Conservation (phyloP, 2,797 vertebrate species). For the Thalassophryne amazonica region DNA sequence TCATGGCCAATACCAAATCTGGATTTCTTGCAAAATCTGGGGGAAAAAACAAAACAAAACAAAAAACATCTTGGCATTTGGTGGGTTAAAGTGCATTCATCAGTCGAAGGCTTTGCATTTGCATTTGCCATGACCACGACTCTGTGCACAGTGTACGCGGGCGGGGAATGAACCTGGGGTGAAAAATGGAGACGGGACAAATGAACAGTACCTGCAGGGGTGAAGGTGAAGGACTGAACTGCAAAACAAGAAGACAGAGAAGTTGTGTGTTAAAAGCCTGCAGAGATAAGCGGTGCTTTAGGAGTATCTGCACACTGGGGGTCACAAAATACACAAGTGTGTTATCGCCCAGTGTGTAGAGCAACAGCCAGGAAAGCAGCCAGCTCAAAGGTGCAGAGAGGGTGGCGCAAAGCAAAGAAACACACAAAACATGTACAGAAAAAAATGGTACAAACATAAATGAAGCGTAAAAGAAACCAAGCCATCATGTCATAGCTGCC, state of each 20-base stretch:
- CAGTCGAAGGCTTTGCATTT: constrained; percentile 21
- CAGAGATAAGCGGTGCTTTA: constrained; percentile 59
- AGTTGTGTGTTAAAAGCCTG: constrained; percentile 83
- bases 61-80: no score
- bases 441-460: constrained; percentile 48
- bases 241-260: constrained; percentile 93
- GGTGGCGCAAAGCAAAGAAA: constrained; percentile 47
- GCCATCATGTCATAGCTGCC: not conserved
- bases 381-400: constrained; percentile 47
- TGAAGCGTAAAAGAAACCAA: constrained; percentile 36
- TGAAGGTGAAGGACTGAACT: constrained; percentile 94
- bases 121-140: constrained; percentile 45
- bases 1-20: constrained; percentile 43
- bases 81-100: not conserved
- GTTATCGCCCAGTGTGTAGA: constrained; percentile 41
- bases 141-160: constrained; percentile 18
- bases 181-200: constrained; percentile 77
- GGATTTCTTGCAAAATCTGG: no score
- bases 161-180: constrained; percentile 32
- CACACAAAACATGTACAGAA: constrained; percentile 37
- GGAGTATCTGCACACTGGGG: constrained; percentile 48
- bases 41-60: no score
- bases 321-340: constrained; percentile 3
- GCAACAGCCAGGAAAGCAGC: constrained; percentile 59
- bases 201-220: constrained; percentile 91